Evolutionary conservation across 2,888 invertebrate genomes (phyloP), one percentile per base, ranked within the genome.

Genomic region (Bibio marci): DNA sequence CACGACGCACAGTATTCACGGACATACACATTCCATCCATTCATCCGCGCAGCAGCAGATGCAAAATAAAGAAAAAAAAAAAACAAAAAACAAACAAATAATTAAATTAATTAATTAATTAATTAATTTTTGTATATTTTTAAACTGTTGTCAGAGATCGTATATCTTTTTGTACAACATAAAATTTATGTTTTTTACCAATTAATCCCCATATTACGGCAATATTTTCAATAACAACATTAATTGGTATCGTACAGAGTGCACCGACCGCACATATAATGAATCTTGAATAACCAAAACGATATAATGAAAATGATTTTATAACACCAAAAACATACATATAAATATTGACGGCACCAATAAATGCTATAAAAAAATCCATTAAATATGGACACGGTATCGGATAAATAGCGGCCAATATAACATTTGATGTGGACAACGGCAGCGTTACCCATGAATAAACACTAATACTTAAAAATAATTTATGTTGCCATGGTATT

Each of bases 281-380:
- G 56, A 88, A 87, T 56, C 79, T 75, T 30, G 79, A 54, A 43
- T 82, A 63, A 11, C 92, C 91, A 57, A 85, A 81, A 52, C 88
- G 76, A 59, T 86, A 80, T 27, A 90, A 65, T 17, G 88, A 86
- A 57, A 95, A 94, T 40, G 92, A 92, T 60, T 92, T 94, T 38
- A 92, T 73, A n/a, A 92, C 92, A 45, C 95, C 95, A 63, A 92
- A 95, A 45, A 94, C 76, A 59, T 94, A 95, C 92, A 95, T 94
- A 61, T 95, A 95, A 55, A 92, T 82, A 60, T 86, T 92, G 41
- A 92, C 83, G 43, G 87, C 91, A 45, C 83, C 92, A 50, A 88
- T 82, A 56, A 91, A 92, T 40, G 86, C 83, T 63, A 88, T 87
- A 22, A 86, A 55, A 50, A 90, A 75, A 58, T 94, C 90, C 53